Percentiles rank a stretch among this genome's conserved stretches.
phyloP scores from a whole-genome alignment of 2,888 invertebrate species.

The Xestoiulus laeticollis region DNA sequence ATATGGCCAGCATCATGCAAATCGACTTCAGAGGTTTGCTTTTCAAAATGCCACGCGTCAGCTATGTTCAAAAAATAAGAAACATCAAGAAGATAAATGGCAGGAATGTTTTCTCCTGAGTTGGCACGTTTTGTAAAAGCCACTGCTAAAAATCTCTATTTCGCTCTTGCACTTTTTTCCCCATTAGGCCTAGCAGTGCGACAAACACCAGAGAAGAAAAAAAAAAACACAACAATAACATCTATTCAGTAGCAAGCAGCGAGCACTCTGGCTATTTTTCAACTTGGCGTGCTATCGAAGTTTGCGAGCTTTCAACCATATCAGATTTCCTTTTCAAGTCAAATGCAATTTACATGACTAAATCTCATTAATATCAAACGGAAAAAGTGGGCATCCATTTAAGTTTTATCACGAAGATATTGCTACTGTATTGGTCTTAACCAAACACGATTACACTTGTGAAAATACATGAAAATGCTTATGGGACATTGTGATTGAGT shows the following conservation, averaged over 20 bases:
- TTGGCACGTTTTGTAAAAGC: slow-evolving; percentile 22
- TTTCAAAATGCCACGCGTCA: slow-evolving; percentile 7
- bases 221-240: neutral
- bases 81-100: slow-evolving; percentile 26
- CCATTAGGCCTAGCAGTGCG: neutral
- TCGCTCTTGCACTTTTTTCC: neutral
- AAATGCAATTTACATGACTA: neutral
- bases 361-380: neutral
- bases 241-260: neutral
- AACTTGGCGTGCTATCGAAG: neutral
- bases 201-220: neutral
- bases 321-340: neutral
- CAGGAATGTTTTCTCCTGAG: slow-evolving; percentile 26
- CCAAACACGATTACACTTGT: too few relatives aligned
- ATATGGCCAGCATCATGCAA: slow-evolving; percentile 26
- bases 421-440: too few relatives aligned
- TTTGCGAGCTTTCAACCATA: neutral
- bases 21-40: slow-evolving; percentile 3
- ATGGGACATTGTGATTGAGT: too few relatives aligned
- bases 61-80: slow-evolving; percentile 8
- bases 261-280: neutral
- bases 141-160: neutral
- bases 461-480: too few relatives aligned
- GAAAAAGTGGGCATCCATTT: neutral
- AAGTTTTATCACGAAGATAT: too few relatives aligned